Percentiles rank a stretch among this genome's conserved stretches.
Conservation (phyloP, 2,113 vertebrate genomes). For the Peromyscus maniculatus region DNA sequence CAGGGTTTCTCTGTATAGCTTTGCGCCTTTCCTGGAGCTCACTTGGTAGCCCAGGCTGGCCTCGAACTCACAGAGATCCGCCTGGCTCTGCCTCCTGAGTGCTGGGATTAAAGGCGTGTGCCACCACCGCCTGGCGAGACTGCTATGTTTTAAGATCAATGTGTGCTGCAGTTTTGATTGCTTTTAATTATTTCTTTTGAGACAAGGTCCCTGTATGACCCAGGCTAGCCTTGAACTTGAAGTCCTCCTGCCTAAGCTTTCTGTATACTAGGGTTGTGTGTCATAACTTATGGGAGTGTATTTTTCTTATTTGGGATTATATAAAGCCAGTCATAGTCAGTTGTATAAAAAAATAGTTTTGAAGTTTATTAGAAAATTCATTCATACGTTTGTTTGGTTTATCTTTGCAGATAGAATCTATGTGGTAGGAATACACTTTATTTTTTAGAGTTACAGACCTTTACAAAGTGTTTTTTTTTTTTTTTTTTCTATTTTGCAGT, state of each 20-base stretch:
- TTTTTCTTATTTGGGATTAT: neutral
- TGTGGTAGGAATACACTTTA: neutral
- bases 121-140: neutral
- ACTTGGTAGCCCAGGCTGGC: too few relatives aligned
- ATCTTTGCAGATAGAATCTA: neutral
- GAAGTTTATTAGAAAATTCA: neutral
- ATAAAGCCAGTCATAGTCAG: slow-evolving; percentile 21
- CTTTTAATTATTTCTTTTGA: neutral
- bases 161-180: neutral
- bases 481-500: neutral
- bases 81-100: too few relatives aligned
- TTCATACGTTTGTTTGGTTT: neutral
- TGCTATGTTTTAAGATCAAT: neutral
- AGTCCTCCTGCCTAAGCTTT: neutral
- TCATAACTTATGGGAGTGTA: neutral
- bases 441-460: neutral
- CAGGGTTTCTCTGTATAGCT: too few relatives aligned
- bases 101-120: too few relatives aligned
- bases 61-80: too few relatives aligned
- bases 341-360: slow-evolving; percentile 44
- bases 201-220: neutral
- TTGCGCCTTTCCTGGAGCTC: too few relatives aligned
- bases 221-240: neutral
- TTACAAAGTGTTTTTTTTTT: neutral
- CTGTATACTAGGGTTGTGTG: neutral